Evolutionary conservation across 2,888 invertebrate genomes (phyloP).

Genomic region (Stenurella melanura): DNA sequence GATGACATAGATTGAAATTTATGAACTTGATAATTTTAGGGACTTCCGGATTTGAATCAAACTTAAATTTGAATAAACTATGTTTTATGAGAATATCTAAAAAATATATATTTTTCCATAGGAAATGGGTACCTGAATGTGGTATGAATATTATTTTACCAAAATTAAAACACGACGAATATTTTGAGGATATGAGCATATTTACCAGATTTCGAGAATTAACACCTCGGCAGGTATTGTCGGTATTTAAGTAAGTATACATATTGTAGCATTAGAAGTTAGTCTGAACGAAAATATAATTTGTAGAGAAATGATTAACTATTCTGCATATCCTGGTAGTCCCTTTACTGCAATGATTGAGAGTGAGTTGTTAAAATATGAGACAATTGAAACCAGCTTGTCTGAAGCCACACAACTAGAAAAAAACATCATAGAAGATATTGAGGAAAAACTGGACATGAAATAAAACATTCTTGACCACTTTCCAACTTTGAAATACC

Average conservation of each 20-base stretch:
- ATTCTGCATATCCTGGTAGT: conserved; percentile 81
- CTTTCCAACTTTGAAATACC: not conserved
- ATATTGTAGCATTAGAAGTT: not conserved
- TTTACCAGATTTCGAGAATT: conserved; percentile 84
- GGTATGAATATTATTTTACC: conserved; percentile 72
- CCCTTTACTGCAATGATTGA: conserved; percentile 81
- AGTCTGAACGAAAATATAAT: not conserved
- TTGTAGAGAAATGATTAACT: conserved; percentile 73
- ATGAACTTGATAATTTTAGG: not conserved
- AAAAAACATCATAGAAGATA: conserved; percentile 50
- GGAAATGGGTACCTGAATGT: conserved; percentile 84
- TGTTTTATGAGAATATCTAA: not conserved
- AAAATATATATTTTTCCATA: conserved; percentile 60
- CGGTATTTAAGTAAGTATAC: conserved; percentile 76
- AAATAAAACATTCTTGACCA: not conserved
- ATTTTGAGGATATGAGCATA: conserved; percentile 78
- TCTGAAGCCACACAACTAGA: conserved; percentile 52
- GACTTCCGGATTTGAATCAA: no score
- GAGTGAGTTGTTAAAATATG: conserved; percentile 76
- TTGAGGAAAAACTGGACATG: conserved; percentile 45
- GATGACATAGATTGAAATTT: not conserved
- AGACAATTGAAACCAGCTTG: conserved; percentile 67
- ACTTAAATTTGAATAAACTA: not conserved
- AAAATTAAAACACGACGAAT: conserved; percentile 57
- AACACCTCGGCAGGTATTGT: conserved; percentile 78